A percentile compares a stretch with the other conserved stretches of the same genome.
Evolutionary conservation across 2,113 vertebrate species (phyloP).

Genomic region (Notarius quadriscutis): DNA sequence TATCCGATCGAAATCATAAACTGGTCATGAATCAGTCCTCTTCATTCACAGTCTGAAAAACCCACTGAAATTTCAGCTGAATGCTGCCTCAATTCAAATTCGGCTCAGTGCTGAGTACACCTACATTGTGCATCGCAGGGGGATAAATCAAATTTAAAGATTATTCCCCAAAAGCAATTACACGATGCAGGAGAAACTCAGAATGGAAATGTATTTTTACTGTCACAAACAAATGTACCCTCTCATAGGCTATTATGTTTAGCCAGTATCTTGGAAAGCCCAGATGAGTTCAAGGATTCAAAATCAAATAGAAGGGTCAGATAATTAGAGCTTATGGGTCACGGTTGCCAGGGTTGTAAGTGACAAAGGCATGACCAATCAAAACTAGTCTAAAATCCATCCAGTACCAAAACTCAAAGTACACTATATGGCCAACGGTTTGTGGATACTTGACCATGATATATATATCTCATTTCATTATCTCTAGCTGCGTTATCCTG

Average conservation of each 20-base stretch:
- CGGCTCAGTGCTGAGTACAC: background rate
- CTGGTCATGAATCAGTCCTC: background rate
- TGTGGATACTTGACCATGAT: background rate
- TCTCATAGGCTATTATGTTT: background rate
- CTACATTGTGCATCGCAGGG: background rate
- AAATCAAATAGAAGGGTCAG: background rate
- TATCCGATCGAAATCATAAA: background rate
- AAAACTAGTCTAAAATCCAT: background rate
- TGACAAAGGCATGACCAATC: background rate
- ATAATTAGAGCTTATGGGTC: background rate
- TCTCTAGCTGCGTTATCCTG: too few relatives aligned
- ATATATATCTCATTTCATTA: background rate
- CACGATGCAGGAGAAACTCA: background rate
- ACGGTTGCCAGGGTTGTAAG: background rate
- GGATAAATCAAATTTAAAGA: slow-evolving; percentile 3
- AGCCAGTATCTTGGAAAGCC: background rate
- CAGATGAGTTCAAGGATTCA: background rate
- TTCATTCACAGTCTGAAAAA: background rate
- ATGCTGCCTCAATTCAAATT: background rate
- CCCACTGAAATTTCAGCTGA: background rate
- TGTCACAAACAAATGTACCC: background rate
- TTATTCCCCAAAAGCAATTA: background rate
- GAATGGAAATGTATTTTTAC: background rate
- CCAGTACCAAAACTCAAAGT: background rate
- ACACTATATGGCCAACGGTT: background rate